Evolutionary conservation across 2,888 invertebrate genomes (phyloP).

Genomic region (Lochmaea capreae): DNA sequence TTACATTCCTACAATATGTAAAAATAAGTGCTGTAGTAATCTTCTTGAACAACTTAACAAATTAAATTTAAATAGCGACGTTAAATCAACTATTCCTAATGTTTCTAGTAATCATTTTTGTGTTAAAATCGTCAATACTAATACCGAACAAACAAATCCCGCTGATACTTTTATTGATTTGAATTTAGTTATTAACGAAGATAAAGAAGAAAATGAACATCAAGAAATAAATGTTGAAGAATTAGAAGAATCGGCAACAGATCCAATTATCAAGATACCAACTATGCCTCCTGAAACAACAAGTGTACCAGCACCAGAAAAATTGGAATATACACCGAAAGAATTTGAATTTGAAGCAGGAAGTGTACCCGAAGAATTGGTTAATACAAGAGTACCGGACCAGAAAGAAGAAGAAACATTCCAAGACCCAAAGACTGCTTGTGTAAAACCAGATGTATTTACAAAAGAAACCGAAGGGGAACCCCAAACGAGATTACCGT

Average conservation of each 20-base stretch:
- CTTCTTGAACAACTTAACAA: constrained; percentile 18
- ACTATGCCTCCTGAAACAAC: background rate
- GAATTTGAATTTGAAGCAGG: too few species aligned
- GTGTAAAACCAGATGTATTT: background rate
- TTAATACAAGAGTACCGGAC: background rate
- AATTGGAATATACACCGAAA: too few species aligned
- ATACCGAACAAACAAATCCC: constrained; percentile 18
- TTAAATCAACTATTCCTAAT: constrained; percentile 13
- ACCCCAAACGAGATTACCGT: constrained; percentile 55
- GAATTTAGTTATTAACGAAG: constrained; percentile 21
- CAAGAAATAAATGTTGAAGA: constrained; percentile 1
- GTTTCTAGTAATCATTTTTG: constrained; percentile 24
- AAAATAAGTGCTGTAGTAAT: constrained; percentile 27
- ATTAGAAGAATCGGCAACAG: background rate
- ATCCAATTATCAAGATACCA: background rate
- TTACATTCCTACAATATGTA: constrained; percentile 28
- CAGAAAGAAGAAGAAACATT: constrained; percentile 3
- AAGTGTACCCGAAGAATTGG: background rate
- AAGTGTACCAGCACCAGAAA: background rate
- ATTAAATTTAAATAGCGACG: constrained; percentile 1
- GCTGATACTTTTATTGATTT: constrained; percentile 18
- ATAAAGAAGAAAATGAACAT: constrained; percentile 4
- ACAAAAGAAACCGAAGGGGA: constrained; percentile 36
- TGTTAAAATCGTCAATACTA: background rate
- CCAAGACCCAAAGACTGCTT: background rate